A percentile compares a stretch with the other conserved stretches of the same genome.
phyloP scores from a whole-genome alignment of 2,113 vertebrate genomes.

The Callipepla squamata region DNA sequence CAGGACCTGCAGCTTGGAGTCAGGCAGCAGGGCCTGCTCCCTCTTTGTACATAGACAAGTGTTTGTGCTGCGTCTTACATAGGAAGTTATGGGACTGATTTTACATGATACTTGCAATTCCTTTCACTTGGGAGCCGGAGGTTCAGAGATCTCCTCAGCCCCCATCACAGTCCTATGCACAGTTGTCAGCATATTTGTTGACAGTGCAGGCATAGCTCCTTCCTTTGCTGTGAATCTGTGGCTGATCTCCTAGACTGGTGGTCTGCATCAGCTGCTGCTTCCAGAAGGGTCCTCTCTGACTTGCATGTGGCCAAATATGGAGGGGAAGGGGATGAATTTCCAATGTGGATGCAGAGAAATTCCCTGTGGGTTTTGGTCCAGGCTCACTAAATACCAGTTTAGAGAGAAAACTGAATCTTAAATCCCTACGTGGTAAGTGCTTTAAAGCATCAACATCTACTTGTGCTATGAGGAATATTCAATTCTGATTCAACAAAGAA shows the following conservation, averaged over 20 bases:
- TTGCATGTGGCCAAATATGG: background rate
- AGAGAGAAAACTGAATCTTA: background rate
- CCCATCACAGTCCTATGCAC: background rate
- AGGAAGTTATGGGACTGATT: background rate
- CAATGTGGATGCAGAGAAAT: background rate
- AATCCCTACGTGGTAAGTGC: background rate
- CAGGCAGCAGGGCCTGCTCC: background rate
- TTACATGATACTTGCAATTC: background rate
- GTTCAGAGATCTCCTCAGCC: background rate
- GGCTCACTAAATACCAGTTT: background rate
- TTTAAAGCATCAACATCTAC: background rate
- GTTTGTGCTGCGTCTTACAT: background rate
- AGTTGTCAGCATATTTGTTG: background rate
- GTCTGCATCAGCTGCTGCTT: background rate
- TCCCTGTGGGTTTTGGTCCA: background rate
- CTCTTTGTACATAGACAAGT: fast-evolving
- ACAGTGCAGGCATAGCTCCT: background rate
- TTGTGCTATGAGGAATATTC: background rate
- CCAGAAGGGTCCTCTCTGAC: background rate
- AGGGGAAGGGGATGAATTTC: background rate
- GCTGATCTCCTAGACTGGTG: background rate
- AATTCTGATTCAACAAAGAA: background rate
- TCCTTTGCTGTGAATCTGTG: background rate
- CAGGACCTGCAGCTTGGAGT: background rate
- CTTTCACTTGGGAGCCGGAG: background rate